Evolutionary conservation across 2,113 vertebrate species (phyloP), one percentile per base, ranked within the genome.

Genomic region (Callipepla californica): DNA sequence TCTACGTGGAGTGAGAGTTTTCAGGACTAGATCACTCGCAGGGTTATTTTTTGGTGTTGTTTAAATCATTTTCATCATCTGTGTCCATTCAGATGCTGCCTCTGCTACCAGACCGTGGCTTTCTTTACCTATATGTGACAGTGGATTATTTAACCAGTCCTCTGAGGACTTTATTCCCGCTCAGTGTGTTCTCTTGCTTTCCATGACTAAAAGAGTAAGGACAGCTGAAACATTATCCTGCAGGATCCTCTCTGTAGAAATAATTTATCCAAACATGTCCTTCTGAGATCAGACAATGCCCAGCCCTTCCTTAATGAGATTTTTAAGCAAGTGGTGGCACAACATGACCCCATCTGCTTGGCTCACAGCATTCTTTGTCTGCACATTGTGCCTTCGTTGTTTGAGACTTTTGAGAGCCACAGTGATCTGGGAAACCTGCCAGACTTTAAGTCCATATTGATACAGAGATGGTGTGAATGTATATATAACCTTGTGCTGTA

Each of bases 241-340:
- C 59, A 70, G 58, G 32, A 58, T 87, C 53, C 12, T 84, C 51
- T 18, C 36, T 58, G 58, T 18, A 85, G 79, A 89, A 87, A 74
- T 82, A 87, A 91, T 91, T 91, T 7, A 87, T 85, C 87, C 55
- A 63, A 87, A 87, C 67, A 79, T 85, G 50, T 80, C 63, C 53
- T 91, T 92, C 70, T 82, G 34, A 18, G 32, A 59, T 74, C 68
- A 85, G 67, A 51, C 57, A 85, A 77, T 87, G 42, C 38, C 45
- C 58, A 81, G 53, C 5, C 2, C 0, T 19, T 61, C 66, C 78
- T 83, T 88, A 89, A 66, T 19, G 66, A 92, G 74, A 26, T 68
- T 93, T 48, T 76, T 80, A 76, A 86, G 90, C 62, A 73, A 47
- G 58, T 5, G 2, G 44, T 0, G 6, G 55, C 47, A 32, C 3